Evolutionary conservation across 2,113 vertebrate genomes (phyloP), one percentile per base, ranked within the genome.

Genomic region (Microcebus ravelobensis): DNA sequence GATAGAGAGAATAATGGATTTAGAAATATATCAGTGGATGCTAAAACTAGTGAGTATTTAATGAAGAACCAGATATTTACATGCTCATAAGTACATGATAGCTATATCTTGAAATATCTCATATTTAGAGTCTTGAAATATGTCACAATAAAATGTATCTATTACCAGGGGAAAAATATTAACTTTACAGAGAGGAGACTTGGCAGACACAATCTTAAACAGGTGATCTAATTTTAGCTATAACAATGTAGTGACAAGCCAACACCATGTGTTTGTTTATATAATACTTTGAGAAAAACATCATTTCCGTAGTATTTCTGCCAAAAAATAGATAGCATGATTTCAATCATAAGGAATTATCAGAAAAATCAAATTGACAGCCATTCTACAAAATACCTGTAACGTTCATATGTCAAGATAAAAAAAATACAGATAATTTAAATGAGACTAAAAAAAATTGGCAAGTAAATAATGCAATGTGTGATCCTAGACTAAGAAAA

Each of bases 291-390:
- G 18, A 84, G 34, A 90, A 65, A 5, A 76, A 31, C 25, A 45
- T 74, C 25, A 74, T 45, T 45, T 45, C 23, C 45, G 71, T 77
- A 39, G 11, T 31, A 67, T 83, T 89, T 89, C 79, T 77, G 71
- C 39, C 6, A 74, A 74, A 63, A 61, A n/a, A 59, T 48, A 2
- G 5, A 74, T 87, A 59, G 57, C 6, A 6, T 68, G 20, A 86
- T 73, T 90, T 94, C 21, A 87, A 42, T 57, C 4, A 73, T 90
- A 90, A 93, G 31, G 5, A 80, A 81, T 93, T 74, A 86, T 42
- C 18, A 90, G 34, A 4, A 83, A 67, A 83, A 48, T 8, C 1
- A 86, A 79, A 70, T 42, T 65, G 27, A 77, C 39, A 84, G 71
- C 4, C 13, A n/a, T 27, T 65, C 59, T 70, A 27, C 21, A 31